Evolutionary conservation across 2,888 invertebrate genomes (phyloP).

Genomic region (Brachyopa scutellaris): DNA sequence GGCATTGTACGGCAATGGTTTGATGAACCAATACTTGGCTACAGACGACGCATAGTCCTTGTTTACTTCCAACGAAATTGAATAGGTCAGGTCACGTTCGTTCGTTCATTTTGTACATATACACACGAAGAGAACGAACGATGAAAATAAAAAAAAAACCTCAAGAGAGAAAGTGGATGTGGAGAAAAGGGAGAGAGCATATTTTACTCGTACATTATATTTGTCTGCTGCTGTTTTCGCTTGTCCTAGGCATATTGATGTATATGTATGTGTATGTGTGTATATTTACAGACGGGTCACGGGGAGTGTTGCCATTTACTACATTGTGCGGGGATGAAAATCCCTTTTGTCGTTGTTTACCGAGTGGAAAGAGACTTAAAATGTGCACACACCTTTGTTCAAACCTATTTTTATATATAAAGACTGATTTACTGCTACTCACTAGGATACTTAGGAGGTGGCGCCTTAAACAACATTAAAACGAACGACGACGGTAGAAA

Average conservation of each 20-base stretch:
- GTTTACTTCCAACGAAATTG: slow-evolving; percentile 64
- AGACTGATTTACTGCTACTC: too few relatives aligned
- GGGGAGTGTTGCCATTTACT: background rate
- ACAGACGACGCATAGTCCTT: slow-evolving; percentile 67
- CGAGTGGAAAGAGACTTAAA: too few relatives aligned
- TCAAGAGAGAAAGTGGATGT: slow-evolving; percentile 12
- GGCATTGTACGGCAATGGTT: slow-evolving; percentile 50
- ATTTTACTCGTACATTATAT: slow-evolving; percentile 21
- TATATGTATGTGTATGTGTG: background rate
- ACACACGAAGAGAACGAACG: slow-evolving; percentile 3
- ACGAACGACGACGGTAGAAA: too few relatives aligned
- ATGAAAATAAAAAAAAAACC: background rate
- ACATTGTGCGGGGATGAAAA: too few relatives aligned
- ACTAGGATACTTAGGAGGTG: too few relatives aligned
- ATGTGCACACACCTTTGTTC: too few relatives aligned
- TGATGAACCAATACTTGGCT: slow-evolving; percentile 66
- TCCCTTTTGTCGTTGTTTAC: too few relatives aligned
- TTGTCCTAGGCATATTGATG: slow-evolving; percentile 30
- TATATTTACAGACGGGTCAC: background rate
- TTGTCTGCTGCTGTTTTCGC: slow-evolving; percentile 34
- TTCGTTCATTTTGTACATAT: too few relatives aligned
- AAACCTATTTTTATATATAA: too few relatives aligned
- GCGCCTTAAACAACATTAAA: too few relatives aligned
- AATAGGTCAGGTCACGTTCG: slow-evolving; percentile 68
- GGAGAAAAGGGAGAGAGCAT: background rate